Evolutionary conservation across 2,888 invertebrate genomes (phyloP).

Genomic region (Monoplex corrugatus): DNA sequence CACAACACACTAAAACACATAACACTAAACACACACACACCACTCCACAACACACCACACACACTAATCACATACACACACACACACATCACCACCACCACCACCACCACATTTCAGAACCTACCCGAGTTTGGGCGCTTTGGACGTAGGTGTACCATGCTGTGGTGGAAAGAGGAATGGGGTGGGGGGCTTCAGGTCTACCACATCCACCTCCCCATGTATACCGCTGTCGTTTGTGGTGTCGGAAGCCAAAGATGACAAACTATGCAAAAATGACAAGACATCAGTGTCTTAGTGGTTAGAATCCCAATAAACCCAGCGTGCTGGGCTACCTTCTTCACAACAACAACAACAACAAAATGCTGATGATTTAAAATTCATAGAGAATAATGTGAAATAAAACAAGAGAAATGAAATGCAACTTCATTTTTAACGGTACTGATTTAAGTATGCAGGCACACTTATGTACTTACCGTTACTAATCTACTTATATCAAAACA

Average conservation of each 20-base stretch:
- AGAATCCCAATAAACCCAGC: too few species aligned
- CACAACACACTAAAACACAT: background rate
- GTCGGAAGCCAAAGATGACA: slow-evolving; percentile 45
- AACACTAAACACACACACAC: too few species aligned
- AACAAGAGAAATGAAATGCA: too few species aligned
- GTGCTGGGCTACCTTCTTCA: too few species aligned
- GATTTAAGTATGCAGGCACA: too few species aligned
- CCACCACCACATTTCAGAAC: background rate
- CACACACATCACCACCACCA: background rate
- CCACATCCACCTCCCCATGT: slow-evolving; percentile 40
- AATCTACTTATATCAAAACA: too few species aligned
- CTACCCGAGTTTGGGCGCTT: slow-evolving; percentile 13
- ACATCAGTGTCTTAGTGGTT: too few species aligned
- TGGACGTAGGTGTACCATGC: background rate
- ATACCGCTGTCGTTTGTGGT: slow-evolving; percentile 48
- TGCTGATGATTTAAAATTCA: too few species aligned
- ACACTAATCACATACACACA: background rate
- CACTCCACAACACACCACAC: background rate
- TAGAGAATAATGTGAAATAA: too few species aligned
- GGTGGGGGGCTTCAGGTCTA: slow-evolving; percentile 48
- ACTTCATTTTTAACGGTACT: too few species aligned
- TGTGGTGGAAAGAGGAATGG: slow-evolving; percentile 28
- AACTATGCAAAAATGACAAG: background rate
- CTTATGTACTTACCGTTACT: too few species aligned
- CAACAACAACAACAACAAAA: too few species aligned